Evolutionary conservation across 2,113 vertebrate genomes (phyloP).

Genomic region (Orcinus orca): DNA sequence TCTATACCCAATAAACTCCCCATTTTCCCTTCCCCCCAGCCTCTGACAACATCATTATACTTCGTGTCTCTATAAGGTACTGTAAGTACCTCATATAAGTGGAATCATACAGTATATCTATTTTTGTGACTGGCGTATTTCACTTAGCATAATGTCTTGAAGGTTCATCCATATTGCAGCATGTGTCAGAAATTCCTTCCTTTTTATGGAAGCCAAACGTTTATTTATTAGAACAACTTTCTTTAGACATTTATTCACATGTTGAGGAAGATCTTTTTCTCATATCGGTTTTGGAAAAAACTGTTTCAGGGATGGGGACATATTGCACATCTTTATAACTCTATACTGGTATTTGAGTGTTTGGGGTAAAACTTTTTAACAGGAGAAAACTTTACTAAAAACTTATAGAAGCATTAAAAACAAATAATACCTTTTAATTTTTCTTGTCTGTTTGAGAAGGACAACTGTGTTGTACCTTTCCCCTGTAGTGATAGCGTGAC

Average conservation of each 20-base stretch:
- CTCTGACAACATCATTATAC: not conserved
- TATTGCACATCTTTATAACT: not conserved
- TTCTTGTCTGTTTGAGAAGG: not conserved
- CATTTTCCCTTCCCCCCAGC: not conserved
- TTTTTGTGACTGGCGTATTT: not conserved
- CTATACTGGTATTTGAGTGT: not conserved
- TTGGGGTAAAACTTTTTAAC: not conserved
- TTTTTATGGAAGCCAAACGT: not conserved
- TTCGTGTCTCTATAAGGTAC: not conserved
- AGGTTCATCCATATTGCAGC: not conserved
- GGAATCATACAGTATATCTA: not conserved
- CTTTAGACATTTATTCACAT: not conserved
- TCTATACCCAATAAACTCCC: not conserved
- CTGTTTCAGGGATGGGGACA: not conserved
- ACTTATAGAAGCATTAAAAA: not conserved
- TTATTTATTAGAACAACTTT: not conserved
- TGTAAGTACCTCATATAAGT: not conserved
- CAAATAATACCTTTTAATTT: not conserved
- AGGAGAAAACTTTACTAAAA: not conserved
- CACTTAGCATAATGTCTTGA: not conserved
- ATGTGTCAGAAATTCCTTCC: not conserved
- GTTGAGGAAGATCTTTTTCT: not conserved
- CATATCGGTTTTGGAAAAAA: slow-evolving; percentile 23
- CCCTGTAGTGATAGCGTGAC: not conserved
- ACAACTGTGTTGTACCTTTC: not conserved